phyloP scores from a whole-genome alignment of 2,888 invertebrate genomes.

The Heliconius ethilla region DNA sequence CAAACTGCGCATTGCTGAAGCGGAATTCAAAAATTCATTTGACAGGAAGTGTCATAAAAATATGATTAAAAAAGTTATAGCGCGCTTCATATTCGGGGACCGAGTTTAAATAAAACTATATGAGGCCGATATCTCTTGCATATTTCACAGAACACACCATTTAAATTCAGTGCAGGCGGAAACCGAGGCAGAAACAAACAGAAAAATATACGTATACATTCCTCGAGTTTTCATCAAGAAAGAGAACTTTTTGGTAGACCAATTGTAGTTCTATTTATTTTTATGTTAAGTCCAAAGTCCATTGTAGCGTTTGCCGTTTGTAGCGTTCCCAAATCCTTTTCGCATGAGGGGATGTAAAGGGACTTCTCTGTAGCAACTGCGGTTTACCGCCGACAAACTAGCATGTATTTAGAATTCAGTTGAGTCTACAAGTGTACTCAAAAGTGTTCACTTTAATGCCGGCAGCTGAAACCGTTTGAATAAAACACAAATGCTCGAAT shows the following conservation, averaged over 20 bases:
- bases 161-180: conserved; percentile 66
- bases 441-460: conserved; percentile 30
- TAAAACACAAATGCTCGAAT: background rate
- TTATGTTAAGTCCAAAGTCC: conserved; percentile 8
- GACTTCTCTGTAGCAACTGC: conserved; percentile 38
- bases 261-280: conserved; percentile 36
- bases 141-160: conserved; percentile 59
- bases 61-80: conserved; percentile 45
- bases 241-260: background rate
- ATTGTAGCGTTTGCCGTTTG: conserved; percentile 10
- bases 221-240: conserved; percentile 36
- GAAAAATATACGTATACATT: conserved; percentile 50
- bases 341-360: conserved; percentile 40
- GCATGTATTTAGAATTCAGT: conserved; percentile 36
- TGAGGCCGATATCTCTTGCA: conserved; percentile 51
- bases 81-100: conserved; percentile 41
- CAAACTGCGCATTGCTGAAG: conserved; percentile 25
- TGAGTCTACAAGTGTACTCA: conserved; percentile 28
- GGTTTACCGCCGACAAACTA: conserved; percentile 40
- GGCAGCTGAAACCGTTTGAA: conserved; percentile 11
- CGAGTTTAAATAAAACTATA: conserved; percentile 57
- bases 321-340: conserved; percentile 36
- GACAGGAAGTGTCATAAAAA: conserved; percentile 44
- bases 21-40: conserved; percentile 39
- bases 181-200: conserved; percentile 37